Base-by-base conservation (phyloP, 2,113 vertebrate species). In the Petroica traversi region DNA sequence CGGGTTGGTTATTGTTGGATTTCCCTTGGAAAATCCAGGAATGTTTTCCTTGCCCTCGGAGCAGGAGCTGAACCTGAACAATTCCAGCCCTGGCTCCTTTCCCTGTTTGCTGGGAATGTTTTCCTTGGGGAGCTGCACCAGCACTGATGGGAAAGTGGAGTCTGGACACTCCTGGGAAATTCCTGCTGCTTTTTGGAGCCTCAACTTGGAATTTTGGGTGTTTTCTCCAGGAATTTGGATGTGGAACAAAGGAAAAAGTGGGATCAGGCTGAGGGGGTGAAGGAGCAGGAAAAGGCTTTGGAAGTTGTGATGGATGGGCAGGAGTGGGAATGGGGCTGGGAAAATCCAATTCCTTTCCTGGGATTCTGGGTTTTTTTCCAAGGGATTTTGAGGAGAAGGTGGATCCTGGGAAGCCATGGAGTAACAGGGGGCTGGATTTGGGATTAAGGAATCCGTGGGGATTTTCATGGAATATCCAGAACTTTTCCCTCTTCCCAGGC, bases 401-500 rank as follows among this genome's bases (percentile, higher is more conserved):
- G 62, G 36, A 36, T 67, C 23, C 41, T 69, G 64, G 40, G 33
- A 57, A 86, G 16, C 29, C 11, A 6, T 7, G 49, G 14, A 8
- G 5, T 0, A 58, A 49, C 25, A 59, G 8, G 3, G 5, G 33
- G 12, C 29, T 76, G 75, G 48, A 28, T 72, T 71, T 51, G 18
- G 9, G 33, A 16, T 36, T 15, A 38, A 24, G 80, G 81, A 64
- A 38, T n/a, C 33, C 20, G 9, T 0, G 3, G 15, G 43, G 24
- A 24, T 59, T 86, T 77, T 14, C 48, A 81, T 43, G 85, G 92
- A 43, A 16, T 26, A 48, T 48, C 22, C 5, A 0, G 4, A 57
- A 36, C 28, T 31, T 29, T 57, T n/a, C 29, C 10, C 7, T 52
- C 18, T 84, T 84, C 18, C 84, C 68, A 99, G 99, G 95, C 96